A percentile compares a stretch with the other conserved stretches of the same genome.
Conservation (phyloP, 1,140 invertebrate species). For the Sinonovacula constricta region DNA sequence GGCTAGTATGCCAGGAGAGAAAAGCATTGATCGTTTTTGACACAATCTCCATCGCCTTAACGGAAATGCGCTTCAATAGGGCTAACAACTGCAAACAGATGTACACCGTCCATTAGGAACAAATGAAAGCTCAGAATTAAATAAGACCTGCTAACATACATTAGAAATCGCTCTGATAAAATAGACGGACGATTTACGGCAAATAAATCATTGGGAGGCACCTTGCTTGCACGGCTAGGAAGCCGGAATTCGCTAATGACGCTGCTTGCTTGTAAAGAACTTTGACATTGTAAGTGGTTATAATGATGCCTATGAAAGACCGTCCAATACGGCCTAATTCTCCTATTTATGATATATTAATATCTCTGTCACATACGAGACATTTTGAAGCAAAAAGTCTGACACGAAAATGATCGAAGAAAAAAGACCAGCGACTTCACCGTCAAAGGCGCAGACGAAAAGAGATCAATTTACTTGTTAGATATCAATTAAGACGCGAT, state of each 20-base stretch:
- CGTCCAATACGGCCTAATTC: constrained; percentile 33
- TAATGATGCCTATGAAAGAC: constrained; percentile 19
- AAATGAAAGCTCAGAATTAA: no score
- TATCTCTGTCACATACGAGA: constrained; percentile 44
- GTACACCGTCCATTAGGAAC: no score
- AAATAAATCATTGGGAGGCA: background rate
- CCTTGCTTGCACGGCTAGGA: background rate
- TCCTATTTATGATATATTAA: constrained; percentile 40
- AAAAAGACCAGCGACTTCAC: constrained; percentile 40
- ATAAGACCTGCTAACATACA: no score
- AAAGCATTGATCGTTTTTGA: no score
- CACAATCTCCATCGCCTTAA: no score
- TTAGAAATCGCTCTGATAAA: no score
- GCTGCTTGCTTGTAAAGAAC: background rate
- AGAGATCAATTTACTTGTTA: constrained; percentile 46
- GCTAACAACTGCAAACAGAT: no score
- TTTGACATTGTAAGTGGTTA: constrained; percentile 44
- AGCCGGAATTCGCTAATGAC: background rate
- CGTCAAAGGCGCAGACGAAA: constrained; percentile 22
- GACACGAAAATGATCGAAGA: constrained; percentile 47
- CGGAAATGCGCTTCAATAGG: no score
- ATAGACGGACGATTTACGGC: background rate
- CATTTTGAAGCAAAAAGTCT: constrained; percentile 16
- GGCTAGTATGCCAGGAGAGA: no score
- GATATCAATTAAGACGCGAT: constrained; percentile 45